Conservation (phyloP, 2,113 vertebrate genomes). For the Jaculus jaculus region DNA sequence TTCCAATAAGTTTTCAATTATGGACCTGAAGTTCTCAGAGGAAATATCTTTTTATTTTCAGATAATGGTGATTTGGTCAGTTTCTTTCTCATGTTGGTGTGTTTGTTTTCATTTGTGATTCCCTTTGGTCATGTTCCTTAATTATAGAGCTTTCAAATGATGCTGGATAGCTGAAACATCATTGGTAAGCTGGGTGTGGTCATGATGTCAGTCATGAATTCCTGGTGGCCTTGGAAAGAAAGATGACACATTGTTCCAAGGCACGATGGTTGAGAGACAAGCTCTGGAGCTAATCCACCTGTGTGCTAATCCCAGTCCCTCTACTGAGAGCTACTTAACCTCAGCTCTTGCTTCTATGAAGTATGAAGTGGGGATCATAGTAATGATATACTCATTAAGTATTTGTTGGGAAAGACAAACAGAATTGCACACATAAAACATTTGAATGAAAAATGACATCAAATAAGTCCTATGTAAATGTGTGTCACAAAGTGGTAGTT, state of each 20-base stretch:
- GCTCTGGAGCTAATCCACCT: neutral
- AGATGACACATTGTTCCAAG: fast-evolving
- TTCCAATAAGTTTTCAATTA: slow-evolving; percentile 26
- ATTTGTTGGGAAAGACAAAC: neutral
- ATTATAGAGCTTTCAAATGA: neutral
- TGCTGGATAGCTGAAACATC: neutral
- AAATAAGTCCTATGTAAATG: neutral
- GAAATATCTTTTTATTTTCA: neutral
- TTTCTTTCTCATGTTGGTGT: neutral
- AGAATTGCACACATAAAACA: neutral
- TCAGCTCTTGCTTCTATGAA: neutral
- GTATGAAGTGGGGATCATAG: no score
- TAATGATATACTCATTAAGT: neutral
- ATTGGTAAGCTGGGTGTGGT: neutral
- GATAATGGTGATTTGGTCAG: neutral
- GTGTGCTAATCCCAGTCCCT: neutral
- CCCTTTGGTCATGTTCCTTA: neutral
- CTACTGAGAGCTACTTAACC: neutral
- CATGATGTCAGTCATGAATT: neutral
- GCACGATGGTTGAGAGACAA: neutral
- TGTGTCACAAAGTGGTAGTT: neutral
- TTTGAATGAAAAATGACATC: neutral
- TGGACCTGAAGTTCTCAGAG: neutral
- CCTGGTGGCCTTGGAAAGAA: neutral
- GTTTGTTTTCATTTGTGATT: neutral